Evolutionary conservation across 1,140 invertebrate species (phyloP).

Genomic region (Ganaspis sp.): DNA sequence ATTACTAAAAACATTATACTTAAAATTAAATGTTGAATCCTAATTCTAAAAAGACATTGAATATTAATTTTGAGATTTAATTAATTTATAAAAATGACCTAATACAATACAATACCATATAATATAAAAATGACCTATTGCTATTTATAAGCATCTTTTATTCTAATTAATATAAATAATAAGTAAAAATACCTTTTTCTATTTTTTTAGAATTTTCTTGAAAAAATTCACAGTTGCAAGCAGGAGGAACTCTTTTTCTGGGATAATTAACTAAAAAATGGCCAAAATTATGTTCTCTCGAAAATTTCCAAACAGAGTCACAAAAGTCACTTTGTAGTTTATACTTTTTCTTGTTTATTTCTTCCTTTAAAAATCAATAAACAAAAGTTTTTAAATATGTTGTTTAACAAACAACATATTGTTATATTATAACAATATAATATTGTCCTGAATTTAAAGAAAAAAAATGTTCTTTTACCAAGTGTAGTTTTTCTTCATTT

Average conservation of each 20-base stretch:
- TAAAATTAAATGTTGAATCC: no score
- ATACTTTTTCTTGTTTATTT: slow-evolving; percentile 52
- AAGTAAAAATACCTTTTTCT: slow-evolving; percentile 11
- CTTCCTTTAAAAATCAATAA: slow-evolving; percentile 46
- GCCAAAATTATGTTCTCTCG: slow-evolving; percentile 50
- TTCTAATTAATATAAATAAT: background rate
- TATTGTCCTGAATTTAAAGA: background rate
- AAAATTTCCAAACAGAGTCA: slow-evolving; percentile 62
- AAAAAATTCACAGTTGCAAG: slow-evolving; percentile 25
- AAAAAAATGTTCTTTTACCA: slow-evolving; percentile 48
- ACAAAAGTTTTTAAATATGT: background rate
- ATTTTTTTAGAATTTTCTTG: background rate
- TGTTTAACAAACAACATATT: background rate
- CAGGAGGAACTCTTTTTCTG: slow-evolving; percentile 19
- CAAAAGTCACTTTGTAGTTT: slow-evolving; percentile 49
- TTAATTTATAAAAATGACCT: no score
- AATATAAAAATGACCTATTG: no score
- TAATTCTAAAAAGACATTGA: no score
- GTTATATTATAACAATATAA: background rate
- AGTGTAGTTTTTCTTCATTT: slow-evolving; percentile 41
- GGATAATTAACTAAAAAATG: slow-evolving; percentile 49
- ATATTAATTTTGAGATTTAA: no score
- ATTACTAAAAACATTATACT: no score
- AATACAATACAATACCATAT: no score
- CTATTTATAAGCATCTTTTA: no score